Base-by-base conservation (phyloP, 2,113 vertebrate genomes). In the Nycticorax nycticorax region DNA sequence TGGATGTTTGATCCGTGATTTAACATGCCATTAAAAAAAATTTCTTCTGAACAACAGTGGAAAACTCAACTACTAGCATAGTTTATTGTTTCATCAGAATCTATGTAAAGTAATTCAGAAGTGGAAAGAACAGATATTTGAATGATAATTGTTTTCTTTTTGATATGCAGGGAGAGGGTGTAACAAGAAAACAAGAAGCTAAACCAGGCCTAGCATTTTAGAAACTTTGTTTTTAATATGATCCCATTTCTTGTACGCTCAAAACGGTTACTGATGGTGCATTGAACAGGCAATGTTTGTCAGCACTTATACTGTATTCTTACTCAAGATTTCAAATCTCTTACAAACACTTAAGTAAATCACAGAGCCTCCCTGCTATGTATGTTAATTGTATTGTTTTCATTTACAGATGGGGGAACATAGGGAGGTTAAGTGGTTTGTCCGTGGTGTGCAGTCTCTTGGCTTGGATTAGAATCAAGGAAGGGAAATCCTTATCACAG, bases 21-120 rank as follows among this genome's bases (percentile, higher is more conserved):
- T 98, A 97, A 87, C 74, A 88, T 78, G 18, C 83, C 33, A 57
- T 95, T 97, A 96, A 83, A 91, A 97, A 88, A 95, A 92, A 96
- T 84, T 96, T 97, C 79, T 94, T 97, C 64, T 93, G 96, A 92
- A 94, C 91, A 97, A 91, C 94, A 91, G 72, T 83, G 77, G 87
- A 95, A 92, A 72, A 88, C 55, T 92, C 39, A 33, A 87, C 97
- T 95, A 89, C 88, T 95, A 91, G 68, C 52, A 88, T 63, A 94
- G 96, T 96, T 96, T 97, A 95, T 12, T 37, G 37, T 57, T 97
- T 96, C 60, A 64, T 71, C 39, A 97, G 81, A 79, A 95, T 86
- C 62, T 78, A 35, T 76, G 39, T 82, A 85, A 87, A 91, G 72
- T 60, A 72, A 23, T 81, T 94, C 30, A 69, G 92, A 86, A 93